Conservation (phyloP, 2,888 invertebrate genomes). For the Slavum lentiscoides region DNA sequence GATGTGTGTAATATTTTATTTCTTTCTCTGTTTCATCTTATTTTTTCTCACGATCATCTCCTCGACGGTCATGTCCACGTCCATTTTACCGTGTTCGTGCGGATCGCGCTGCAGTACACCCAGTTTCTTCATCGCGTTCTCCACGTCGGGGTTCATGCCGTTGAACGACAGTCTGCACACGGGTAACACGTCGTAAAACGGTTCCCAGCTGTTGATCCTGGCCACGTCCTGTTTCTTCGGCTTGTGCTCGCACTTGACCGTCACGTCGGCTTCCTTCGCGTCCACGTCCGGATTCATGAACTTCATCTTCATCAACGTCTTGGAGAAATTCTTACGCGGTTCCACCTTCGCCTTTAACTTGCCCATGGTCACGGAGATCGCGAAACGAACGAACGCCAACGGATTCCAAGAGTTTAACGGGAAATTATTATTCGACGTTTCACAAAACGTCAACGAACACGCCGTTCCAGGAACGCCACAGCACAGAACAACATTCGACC, state of each 20-base stretch:
- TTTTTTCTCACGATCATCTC: conserved; percentile 48
- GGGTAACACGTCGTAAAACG: conserved; percentile 43
- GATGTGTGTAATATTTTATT: background rate
- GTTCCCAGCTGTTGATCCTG: conserved; percentile 42
- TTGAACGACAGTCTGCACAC: conserved; percentile 37
- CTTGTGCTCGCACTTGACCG: conserved; percentile 29
- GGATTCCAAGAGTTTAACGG: too few species aligned
- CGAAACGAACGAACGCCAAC: too few species aligned
- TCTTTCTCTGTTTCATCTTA: conserved; percentile 46
- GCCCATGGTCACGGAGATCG: conserved; percentile 8
- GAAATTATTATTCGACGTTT: too few species aligned
- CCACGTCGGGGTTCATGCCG: conserved; percentile 36
- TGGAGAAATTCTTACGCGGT: conserved; percentile 40
- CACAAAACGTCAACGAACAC: too few species aligned
- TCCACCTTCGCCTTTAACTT: conserved; percentile 20
- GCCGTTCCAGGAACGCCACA: too few species aligned
- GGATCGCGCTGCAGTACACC: conserved; percentile 41
- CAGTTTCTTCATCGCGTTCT: conserved; percentile 43
- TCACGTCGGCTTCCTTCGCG: background rate
- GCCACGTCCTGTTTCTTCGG: conserved; percentile 23
- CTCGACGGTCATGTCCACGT: conserved; percentile 42
- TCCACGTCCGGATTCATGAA: conserved; percentile 39
- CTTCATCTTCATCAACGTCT: conserved; percentile 44
- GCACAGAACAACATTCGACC: too few species aligned
- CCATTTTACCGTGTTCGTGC: conserved; percentile 47